A percentile compares a stretch with the other conserved stretches of the same genome.
Conservation (phyloP, 2,113 vertebrate genomes). For the Apistogramma diplotaenia region DNA sequence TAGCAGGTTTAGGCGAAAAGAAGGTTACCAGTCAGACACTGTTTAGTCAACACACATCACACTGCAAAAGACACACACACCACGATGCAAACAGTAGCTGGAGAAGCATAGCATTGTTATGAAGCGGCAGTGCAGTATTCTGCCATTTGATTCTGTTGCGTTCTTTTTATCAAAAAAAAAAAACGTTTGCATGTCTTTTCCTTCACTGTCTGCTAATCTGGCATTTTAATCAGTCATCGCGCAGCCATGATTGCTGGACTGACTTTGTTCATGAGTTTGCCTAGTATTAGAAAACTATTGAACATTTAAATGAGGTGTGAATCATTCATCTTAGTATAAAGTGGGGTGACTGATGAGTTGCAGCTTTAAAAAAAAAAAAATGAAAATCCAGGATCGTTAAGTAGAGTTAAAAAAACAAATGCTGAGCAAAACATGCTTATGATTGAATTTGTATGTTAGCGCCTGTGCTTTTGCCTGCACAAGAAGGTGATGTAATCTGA, state of each 20-base stretch:
- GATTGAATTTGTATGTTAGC: background rate
- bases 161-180: background rate
- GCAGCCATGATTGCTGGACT: background rate
- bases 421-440: background rate
- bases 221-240: background rate
- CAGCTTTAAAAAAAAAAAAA: background rate
- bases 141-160: background rate
- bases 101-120: background rate
- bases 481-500: conserved; percentile 41
- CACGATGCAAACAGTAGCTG: background rate
- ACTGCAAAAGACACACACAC: background rate
- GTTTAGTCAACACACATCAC: conserved; percentile 47
- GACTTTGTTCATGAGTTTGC: background rate
- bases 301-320: background rate
- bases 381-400: background rate
- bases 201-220: background rate
- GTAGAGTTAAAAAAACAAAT: background rate
- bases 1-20: conserved; percentile 41
- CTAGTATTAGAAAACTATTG: background rate
- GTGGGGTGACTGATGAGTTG: background rate
- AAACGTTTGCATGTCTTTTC: background rate
- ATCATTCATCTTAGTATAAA: background rate
- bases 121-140: background rate
- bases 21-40: conserved; percentile 49
- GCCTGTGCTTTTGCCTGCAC: background rate